Percentiles rank a stretch among this genome's conserved stretches.
These are phyloP conservation scores for Diadema setosum DNA, from an alignment of 35 echinoderm and acorn worm genomes.

Conservation along the genomic window DNA sequence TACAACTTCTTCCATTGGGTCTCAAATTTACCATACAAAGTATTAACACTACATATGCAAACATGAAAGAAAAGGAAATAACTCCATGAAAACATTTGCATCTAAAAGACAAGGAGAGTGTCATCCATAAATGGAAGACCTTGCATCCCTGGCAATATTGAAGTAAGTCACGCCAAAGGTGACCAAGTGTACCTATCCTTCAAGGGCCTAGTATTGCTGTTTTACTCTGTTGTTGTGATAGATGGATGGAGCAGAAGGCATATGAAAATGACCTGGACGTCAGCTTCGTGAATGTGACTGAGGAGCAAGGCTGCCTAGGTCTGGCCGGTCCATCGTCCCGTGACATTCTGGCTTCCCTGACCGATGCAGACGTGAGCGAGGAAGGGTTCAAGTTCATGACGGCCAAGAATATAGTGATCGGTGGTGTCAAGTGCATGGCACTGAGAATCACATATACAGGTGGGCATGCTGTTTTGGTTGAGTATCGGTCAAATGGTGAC, in stretches of 20 bases:
- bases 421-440: slow-evolving; percentile 55
- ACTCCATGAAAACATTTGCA: no score
- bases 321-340: slow-evolving; percentile 74
- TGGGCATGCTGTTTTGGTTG: slow-evolving; percentile 13
- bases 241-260: slow-evolving; percentile 82
- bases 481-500: no score
- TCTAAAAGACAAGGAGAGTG: no score
- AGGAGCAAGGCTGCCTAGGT: slow-evolving; percentile 56
- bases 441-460: slow-evolving; percentile 90
- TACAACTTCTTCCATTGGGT: no score
- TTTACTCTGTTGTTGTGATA: neutral
- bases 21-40: no score
- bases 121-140: no score
- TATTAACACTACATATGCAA: no score
- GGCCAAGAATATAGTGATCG: slow-evolving; percentile 45
- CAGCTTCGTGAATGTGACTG: slow-evolving; percentile 61
- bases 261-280: slow-evolving; percentile 65
- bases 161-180: no score
- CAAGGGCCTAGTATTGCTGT: no score
- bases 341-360: slow-evolving; percentile 67
- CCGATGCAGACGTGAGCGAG: slow-evolving; percentile 55
- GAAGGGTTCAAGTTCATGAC: slow-evolving; percentile 73
- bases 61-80: no score
- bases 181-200: no score
- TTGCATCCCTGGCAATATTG: no score